Evolutionary conservation across 1,140 invertebrate species (phyloP).

Genomic region (Himalopsyche phryganea): DNA sequence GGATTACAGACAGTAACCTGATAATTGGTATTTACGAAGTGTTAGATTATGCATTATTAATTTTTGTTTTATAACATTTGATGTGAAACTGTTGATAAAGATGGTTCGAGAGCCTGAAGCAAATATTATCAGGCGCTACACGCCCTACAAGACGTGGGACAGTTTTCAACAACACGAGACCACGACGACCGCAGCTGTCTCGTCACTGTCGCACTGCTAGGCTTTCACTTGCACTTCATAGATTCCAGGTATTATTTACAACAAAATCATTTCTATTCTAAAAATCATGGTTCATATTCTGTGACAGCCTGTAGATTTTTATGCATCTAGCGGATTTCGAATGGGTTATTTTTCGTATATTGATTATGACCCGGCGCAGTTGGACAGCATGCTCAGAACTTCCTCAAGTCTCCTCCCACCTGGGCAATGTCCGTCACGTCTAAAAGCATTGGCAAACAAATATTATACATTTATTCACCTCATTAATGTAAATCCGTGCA

Average conservation of each 20-base stretch:
- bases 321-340: not conserved
- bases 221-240: conserved; percentile 80
- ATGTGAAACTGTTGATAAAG: too few relatives aligned
- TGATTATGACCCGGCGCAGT: not conserved
- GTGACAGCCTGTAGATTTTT: not conserved
- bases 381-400: not conserved
- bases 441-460: too few relatives aligned
- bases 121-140: conserved; percentile 93
- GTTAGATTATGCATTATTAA: too few relatives aligned
- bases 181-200: conserved; percentile 86
- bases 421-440: too few relatives aligned
- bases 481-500: too few relatives aligned
- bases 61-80: too few relatives aligned
- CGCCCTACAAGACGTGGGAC: conserved; percentile 87
- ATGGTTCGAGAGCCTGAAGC: conserved; percentile 94
- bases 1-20: too few relatives aligned
- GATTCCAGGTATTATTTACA: conserved; percentile 87
- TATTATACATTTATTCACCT: too few relatives aligned
- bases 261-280: not conserved
- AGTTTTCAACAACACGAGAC: conserved; percentile 80
- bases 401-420: too few relatives aligned
- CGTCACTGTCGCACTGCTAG: conserved; percentile 89
- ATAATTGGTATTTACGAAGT: too few relatives aligned
- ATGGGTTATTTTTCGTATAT: not conserved
- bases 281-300: not conserved